A percentile compares a stretch with the other conserved stretches of the same genome.
Evolutionary conservation across 2,797 vertebrate genomes (phyloP).

Genomic region (Corythornis leucogaster): DNA sequence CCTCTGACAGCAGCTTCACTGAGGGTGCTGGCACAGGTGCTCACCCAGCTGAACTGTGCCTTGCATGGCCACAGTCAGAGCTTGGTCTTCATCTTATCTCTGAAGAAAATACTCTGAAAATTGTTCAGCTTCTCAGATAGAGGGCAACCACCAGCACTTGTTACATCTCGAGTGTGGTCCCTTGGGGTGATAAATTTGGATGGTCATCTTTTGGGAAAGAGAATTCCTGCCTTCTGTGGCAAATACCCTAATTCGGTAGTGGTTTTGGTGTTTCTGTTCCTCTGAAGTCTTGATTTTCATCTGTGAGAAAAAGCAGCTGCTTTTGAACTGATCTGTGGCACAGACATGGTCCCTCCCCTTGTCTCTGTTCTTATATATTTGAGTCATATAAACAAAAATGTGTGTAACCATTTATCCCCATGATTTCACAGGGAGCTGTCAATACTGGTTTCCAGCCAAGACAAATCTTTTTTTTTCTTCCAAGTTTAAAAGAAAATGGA

Average conservation of each 20-base stretch:
- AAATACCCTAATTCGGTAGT: not conserved
- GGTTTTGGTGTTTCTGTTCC: not conserved
- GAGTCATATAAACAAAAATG: not conserved
- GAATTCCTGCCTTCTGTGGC: not conserved
- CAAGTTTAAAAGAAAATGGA: not conserved
- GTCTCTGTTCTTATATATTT: not conserved
- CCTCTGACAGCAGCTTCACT: not conserved
- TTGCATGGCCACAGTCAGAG: not conserved
- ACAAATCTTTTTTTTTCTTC: not conserved
- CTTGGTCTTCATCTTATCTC: not conserved
- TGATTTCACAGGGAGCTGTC: not conserved
- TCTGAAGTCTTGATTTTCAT: not conserved
- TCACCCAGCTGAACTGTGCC: not conserved
- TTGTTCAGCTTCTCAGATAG: not conserved
- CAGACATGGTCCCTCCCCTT: not conserved
- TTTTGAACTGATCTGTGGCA: not conserved
- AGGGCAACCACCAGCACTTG: not conserved
- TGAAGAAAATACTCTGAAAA: not conserved
- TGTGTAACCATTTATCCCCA: accelerated
- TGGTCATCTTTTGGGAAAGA: not conserved
- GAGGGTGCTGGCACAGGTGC: not conserved
- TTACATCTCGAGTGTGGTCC: not conserved
- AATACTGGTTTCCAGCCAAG: not conserved
- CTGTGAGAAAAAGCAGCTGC: not conserved
- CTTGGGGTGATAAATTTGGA: not conserved